These are phyloP conservation scores for Bradypus variegatus DNA, from an alignment of 2,797 vertebrate genomes.

Conservation along the genomic window DNA sequence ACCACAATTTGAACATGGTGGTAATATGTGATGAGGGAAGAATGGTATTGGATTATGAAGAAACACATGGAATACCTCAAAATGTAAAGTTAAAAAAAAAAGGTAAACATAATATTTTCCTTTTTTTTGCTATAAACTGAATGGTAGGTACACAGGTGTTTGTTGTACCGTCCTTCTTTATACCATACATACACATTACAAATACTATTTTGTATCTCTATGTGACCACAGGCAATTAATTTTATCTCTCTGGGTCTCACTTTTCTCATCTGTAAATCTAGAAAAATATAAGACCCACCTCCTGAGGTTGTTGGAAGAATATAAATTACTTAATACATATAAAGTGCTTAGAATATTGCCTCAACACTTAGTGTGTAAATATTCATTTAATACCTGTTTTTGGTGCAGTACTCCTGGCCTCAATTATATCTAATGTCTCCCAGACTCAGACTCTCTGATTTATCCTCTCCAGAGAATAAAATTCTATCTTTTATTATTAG, in stretches of 20 bases:
- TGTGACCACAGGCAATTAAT: not conserved
- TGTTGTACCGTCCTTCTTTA: not conserved
- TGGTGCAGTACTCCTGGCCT: not conserved
- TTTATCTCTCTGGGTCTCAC: not conserved
- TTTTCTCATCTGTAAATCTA: not conserved
- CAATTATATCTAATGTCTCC: not conserved
- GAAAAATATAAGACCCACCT: not conserved
- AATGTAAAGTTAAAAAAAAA: not conserved
- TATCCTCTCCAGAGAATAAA: not conserved
- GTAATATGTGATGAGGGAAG: not conserved
- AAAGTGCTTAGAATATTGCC: not conserved
- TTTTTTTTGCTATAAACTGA: not conserved
- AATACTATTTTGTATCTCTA: not conserved
- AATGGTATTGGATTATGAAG: not conserved
- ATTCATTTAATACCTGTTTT: not conserved
- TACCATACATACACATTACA: not conserved
- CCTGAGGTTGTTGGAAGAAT: not conserved
- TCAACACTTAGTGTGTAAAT: not conserved
- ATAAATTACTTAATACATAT: not conserved
- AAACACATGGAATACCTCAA: not conserved
- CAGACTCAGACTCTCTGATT: not conserved
- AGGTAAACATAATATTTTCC: not conserved
- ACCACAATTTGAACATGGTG: not conserved
- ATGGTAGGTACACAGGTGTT: not conserved
- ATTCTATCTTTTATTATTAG: not conserved